Percentiles rank a stretch among this genome's conserved stretches.
These are phyloP conservation scores for Girardia tigrina DNA, from an alignment of 2,888 invertebrate genomes.

Conservation along the genomic window DNA sequence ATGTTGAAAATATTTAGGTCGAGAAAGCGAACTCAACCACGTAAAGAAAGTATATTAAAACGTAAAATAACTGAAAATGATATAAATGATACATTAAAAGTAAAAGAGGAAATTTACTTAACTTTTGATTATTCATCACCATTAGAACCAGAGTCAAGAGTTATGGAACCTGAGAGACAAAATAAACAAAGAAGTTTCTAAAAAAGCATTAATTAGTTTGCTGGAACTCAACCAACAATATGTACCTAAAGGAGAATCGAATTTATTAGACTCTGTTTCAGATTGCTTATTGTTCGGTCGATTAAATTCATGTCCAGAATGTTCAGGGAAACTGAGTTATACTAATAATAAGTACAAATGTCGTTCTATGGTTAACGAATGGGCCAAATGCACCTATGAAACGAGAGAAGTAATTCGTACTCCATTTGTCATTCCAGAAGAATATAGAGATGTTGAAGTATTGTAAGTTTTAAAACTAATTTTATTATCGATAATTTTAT, in stretches of 20 bases:
- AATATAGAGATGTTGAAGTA: constrained; percentile 53
- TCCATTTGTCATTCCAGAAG: constrained; percentile 56
- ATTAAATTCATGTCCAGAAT: constrained; percentile 64
- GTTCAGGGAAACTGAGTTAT: constrained; percentile 60
- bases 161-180: constrained; percentile 60
- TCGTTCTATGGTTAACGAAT: constrained; percentile 67
- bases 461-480: too few species aligned
- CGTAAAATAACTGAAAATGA: too few species aligned
- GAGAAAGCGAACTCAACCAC: too few species aligned
- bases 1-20: too few species aligned
- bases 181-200: constrained; percentile 56
- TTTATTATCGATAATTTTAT: too few species aligned
- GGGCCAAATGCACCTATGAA: constrained; percentile 69
- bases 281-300: constrained; percentile 80
- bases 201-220: constrained; percentile 57
- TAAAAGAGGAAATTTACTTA: too few species aligned
- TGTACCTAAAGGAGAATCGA: constrained; percentile 58
- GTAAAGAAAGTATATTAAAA: too few species aligned
- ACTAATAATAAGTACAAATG: constrained; percentile 66
- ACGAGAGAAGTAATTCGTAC: constrained; percentile 47
- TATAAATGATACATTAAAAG: too few species aligned
- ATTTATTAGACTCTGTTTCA: constrained; percentile 63
- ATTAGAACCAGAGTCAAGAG: constrained; percentile 63
- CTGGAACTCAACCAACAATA: constrained; percentile 63
- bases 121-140: too few species aligned